Percentiles rank a stretch among this genome's conserved stretches.
Evolutionary conservation across 2,888 invertebrate species (phyloP).

Genomic region (Syrphus vitripennis): DNA sequence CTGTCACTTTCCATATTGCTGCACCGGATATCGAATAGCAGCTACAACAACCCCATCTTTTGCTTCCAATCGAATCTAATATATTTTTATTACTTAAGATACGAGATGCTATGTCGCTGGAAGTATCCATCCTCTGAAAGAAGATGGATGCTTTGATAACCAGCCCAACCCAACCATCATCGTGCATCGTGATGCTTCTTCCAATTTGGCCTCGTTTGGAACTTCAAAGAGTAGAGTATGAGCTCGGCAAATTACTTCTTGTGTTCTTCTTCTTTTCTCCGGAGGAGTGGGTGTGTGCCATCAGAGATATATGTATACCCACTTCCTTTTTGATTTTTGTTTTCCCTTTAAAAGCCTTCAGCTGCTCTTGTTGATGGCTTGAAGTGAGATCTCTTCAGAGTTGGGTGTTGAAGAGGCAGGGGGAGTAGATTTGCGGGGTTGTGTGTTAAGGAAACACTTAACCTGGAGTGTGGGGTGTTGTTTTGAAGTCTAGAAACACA

Average conservation of each 20-base stretch:
- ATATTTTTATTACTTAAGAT: slow-evolving; percentile 70
- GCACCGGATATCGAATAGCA: slow-evolving; percentile 55
- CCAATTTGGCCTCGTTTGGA: slow-evolving; percentile 47
- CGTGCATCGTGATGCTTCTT: slow-evolving; percentile 20
- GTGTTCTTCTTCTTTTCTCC: background rate
- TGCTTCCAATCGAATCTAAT: slow-evolving; percentile 66
- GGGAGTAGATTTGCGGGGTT: background rate
- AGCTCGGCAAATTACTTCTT: slow-evolving; percentile 64
- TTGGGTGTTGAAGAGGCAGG: slow-evolving; percentile 32
- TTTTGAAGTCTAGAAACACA: background rate
- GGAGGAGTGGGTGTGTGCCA: slow-evolving; percentile 24
- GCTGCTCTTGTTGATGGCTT: background rate
- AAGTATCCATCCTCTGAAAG: background rate
- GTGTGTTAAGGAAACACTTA: slow-evolving; percentile 56
- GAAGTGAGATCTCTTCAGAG: slow-evolving; percentile 54
- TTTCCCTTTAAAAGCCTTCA: background rate
- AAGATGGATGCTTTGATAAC: slow-evolving; percentile 58
- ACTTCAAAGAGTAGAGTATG: slow-evolving; percentile 61
- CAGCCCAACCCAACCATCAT: background rate
- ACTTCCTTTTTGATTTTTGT: slow-evolving; percentile 12
- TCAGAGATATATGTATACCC: slow-evolving; percentile 17
- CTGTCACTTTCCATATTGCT: slow-evolving; percentile 26
- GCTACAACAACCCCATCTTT: slow-evolving; percentile 46
- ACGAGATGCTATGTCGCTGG: slow-evolving; percentile 39
- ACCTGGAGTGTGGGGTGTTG: slow-evolving; percentile 44